Conservation (phyloP, 2,888 invertebrate genomes). For the Limnephilus lunatus region DNA sequence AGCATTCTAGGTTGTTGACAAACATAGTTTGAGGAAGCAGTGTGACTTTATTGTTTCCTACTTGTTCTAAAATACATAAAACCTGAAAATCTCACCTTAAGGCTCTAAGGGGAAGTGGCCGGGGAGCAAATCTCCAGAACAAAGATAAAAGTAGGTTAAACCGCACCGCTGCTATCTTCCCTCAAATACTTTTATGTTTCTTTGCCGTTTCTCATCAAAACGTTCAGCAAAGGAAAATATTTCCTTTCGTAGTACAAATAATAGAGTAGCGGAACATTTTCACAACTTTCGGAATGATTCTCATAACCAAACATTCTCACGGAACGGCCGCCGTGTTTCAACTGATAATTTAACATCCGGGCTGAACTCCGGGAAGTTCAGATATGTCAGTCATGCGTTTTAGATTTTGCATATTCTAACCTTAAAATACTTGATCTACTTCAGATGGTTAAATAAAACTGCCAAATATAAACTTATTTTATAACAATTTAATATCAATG, state of each 20-base stretch:
- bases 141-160: conserved; percentile 19
- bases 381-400: neutral
- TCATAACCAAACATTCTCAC: neutral
- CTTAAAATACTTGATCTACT: neutral
- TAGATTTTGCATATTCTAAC: neutral
- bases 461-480: neutral
- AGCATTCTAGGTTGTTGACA: neutral
- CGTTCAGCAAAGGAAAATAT: conserved; percentile 20
- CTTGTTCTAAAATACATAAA: neutral
- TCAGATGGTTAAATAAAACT: neutral
- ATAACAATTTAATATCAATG: neutral
- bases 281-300: neutral
- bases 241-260: conserved; percentile 18
- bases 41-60: neutral
- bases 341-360: neutral
- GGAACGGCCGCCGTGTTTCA: neutral
- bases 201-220: conserved; percentile 43
- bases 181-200: conserved; percentile 52
- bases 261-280: neutral
- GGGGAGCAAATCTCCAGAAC: neutral
- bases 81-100: neutral
- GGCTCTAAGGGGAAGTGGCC: neutral
- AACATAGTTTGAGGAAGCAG: neutral
- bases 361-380: neutral
- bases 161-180: conserved; percentile 19